A percentile compares a stretch with the other conserved stretches of the same genome.
These are phyloP conservation scores for Melanotaenia trifasciata DNA, from an alignment of 2,797 vertebrate species.

Conservation along the genomic window DNA sequence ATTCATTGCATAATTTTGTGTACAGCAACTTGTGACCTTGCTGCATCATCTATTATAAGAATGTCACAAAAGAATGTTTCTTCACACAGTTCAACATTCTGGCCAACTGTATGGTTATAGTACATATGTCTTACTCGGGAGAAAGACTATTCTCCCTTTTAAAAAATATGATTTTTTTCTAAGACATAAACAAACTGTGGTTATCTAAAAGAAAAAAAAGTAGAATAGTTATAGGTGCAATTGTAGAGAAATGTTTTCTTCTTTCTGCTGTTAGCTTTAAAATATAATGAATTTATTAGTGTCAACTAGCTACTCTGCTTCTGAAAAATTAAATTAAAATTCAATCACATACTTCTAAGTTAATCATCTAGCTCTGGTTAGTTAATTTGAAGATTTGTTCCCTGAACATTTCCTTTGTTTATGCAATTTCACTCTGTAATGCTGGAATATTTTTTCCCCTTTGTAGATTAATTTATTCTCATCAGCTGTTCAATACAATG, in stretches of 20 bases:
- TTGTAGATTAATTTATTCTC: background rate
- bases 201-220: background rate
- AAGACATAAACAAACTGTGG: background rate
- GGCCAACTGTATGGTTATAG: background rate
- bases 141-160: background rate
- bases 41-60: slow-evolving; percentile 19
- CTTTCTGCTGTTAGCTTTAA: background rate
- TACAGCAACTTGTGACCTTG: background rate
- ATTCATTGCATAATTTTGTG: slow-evolving; percentile 19
- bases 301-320: background rate
- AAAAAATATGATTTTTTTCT: background rate
- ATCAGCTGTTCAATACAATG: slow-evolving; percentile 10
- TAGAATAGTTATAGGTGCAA: background rate
- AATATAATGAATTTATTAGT: background rate
- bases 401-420: slow-evolving; percentile 11
- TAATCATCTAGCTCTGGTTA: background rate
- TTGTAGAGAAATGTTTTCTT: background rate
- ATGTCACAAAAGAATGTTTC: slow-evolving; percentile 18
- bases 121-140: background rate
- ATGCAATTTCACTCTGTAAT: slow-evolving; percentile 30
- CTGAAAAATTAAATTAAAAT: background rate
- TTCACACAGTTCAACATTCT: background rate
- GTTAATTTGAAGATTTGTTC: slow-evolving; percentile 31
- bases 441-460: background rate
- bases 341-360: background rate